Conservation (phyloP, 2,113 vertebrate species). For the Cynopterus brachyotis region DNA sequence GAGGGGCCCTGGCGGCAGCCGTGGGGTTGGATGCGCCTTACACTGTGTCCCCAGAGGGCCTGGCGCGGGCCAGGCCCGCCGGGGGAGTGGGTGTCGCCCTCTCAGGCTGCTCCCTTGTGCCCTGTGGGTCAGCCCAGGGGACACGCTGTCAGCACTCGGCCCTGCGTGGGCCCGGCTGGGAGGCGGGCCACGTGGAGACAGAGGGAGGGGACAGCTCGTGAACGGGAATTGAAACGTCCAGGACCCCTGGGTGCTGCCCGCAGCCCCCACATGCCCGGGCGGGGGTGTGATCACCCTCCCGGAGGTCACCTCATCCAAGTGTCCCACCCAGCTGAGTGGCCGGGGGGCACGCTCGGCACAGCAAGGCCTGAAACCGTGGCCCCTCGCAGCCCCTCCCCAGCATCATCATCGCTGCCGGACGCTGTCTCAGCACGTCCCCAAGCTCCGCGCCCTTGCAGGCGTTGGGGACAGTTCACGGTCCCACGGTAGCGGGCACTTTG, state of each 20-base stretch:
- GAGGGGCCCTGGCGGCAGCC: fast-evolving
- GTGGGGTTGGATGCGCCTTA: fast-evolving
- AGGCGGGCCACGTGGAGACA: background rate
- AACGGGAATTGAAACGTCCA: fast-evolving
- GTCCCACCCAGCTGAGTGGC: fast-evolving
- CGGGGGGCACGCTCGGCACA: no score
- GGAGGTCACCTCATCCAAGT: background rate
- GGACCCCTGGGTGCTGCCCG: background rate
- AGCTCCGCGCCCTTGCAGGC: background rate
- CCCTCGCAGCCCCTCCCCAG: fast-evolving
- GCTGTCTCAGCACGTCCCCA: background rate
- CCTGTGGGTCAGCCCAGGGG: background rate
- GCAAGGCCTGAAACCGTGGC: fast-evolving
- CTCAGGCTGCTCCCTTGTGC: fast-evolving
- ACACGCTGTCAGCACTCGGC: background rate
- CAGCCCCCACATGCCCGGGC: fast-evolving
- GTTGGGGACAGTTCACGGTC: fast-evolving
- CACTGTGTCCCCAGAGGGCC: background rate
- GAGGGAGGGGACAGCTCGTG: fast-evolving
- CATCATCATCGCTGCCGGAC: fast-evolving
- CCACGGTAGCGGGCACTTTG: fast-evolving
- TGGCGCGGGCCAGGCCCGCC: background rate
- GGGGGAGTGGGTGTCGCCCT: fast-evolving
- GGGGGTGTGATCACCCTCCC: background rate
- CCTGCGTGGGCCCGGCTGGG: background rate